These are phyloP conservation scores for Aix galericulata DNA, from an alignment of 2,113 vertebrate species.

Conservation along the genomic window DNA sequence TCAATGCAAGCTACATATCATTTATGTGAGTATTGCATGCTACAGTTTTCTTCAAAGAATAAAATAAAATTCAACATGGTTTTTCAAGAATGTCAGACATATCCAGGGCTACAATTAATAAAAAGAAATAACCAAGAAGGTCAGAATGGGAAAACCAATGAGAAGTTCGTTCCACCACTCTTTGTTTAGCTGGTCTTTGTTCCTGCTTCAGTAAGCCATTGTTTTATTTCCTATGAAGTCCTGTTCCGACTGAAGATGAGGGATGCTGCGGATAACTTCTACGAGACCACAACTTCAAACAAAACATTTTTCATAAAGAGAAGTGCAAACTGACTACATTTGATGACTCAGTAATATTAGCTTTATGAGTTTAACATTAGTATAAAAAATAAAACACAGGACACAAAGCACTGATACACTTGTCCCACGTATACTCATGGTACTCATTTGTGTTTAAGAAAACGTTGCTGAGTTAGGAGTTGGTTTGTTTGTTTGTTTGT, in stretches of 20 bases:
- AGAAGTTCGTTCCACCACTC: background rate
- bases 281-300: background rate
- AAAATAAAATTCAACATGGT: background rate
- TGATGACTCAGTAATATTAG: background rate
- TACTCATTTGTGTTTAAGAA: background rate
- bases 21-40: background rate
- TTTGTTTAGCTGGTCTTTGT: background rate
- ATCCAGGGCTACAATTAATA: background rate
- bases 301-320: background rate
- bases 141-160: background rate
- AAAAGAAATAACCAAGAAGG: background rate
- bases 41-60: background rate
- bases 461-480: rapidly evolving
- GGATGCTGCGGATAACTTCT: background rate
- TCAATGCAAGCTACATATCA: background rate
- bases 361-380: background rate
- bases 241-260: background rate
- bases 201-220: background rate
- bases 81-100: background rate
- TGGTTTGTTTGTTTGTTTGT: background rate
- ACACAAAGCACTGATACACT: background rate
- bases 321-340: background rate
- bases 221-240: background rate
- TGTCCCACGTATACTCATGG: background rate
- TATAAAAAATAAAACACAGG: rapidly evolving